Percentiles rank a stretch among this genome's conserved stretches.
Conservation (phyloP, 2,888 invertebrate species). For the Drosophila atripex region DNA sequence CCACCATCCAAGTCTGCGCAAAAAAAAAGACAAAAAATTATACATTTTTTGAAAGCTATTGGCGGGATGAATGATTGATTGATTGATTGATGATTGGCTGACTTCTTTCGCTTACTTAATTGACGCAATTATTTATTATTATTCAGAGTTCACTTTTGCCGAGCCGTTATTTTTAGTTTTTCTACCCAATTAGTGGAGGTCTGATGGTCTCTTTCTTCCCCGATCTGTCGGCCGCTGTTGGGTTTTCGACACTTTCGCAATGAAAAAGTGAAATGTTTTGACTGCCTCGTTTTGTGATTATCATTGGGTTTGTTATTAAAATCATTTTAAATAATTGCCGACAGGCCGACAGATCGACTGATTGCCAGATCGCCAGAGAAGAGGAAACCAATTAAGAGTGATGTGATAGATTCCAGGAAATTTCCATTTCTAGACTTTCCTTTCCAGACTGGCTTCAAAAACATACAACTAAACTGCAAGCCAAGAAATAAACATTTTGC, state of each 20-base stretch:
- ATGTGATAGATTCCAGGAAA: conserved; percentile 3
- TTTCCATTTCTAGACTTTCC: conserved; percentile 7
- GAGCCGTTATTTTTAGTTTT: conserved; percentile 36
- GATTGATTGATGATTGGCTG: conserved; percentile 51
- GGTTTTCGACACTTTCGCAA: conserved; percentile 68
- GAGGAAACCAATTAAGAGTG: conserved; percentile 5
- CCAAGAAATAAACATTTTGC: conserved; percentile 9
- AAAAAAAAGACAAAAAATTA: conserved; percentile 24
- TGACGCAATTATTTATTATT: conserved; percentile 71
- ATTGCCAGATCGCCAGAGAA: conserved; percentile 14
- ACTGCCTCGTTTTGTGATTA: conserved; percentile 41
- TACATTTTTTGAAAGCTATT: conserved; percentile 51
- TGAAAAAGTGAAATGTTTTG: conserved; percentile 73
- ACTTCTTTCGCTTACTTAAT: conserved; percentile 54
- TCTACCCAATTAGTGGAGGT: conserved; percentile 25
- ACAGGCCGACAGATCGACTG: conserved; percentile 19
- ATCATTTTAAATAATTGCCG: conserved; percentile 41
- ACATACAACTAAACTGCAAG: too few species aligned
- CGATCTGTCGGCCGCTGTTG: background rate
- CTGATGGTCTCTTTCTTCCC: conserved; percentile 36
- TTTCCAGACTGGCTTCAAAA: too few species aligned
- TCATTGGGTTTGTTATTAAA: conserved; percentile 40
- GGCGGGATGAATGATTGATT: conserved; percentile 28
- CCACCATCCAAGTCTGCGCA: conserved; percentile 13
- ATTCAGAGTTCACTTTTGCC: conserved; percentile 43